Evolutionary conservation across 2,797 vertebrate species (phyloP).

Genomic region (Anguilla marmorata): DNA sequence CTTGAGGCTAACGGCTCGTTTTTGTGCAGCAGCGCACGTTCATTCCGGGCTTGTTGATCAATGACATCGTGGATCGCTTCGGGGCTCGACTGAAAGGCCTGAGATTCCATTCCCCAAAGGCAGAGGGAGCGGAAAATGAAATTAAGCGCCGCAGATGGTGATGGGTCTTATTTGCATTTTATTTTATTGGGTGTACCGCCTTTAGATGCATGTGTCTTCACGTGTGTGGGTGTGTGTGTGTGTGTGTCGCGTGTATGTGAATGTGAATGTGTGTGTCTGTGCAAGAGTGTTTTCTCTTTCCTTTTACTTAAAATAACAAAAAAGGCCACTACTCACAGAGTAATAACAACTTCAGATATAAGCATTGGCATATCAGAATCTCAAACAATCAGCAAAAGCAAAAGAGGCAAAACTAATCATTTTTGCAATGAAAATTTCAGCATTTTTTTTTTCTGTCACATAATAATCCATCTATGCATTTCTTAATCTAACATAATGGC

Average conservation of each 20-base stretch:
- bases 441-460: neutral
- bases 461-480: neutral
- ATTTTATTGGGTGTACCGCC: neutral
- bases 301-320: neutral
- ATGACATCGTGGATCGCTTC: slow-evolving; percentile 56
- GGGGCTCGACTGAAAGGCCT: slow-evolving; percentile 54
- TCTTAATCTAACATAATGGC: slow-evolving; percentile 6
- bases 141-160: neutral
- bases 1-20: too few species aligned
- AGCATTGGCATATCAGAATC: neutral
- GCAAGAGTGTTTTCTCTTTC: neutral
- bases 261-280: neutral
- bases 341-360: neutral
- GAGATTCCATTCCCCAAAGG: slow-evolving; percentile 46
- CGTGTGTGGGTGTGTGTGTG: slow-evolving; percentile 1
- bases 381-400: neutral
- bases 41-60: slow-evolving; percentile 60
- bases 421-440: neutral
- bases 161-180: neutral
- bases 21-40: neutral
- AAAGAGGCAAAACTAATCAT: neutral
- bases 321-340: neutral
- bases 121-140: neutral
- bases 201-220: neutral
- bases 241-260: slow-evolving; percentile 3